Evolutionary conservation across 1,140 invertebrate species (phyloP).

Genomic region (Achroia grisella): DNA sequence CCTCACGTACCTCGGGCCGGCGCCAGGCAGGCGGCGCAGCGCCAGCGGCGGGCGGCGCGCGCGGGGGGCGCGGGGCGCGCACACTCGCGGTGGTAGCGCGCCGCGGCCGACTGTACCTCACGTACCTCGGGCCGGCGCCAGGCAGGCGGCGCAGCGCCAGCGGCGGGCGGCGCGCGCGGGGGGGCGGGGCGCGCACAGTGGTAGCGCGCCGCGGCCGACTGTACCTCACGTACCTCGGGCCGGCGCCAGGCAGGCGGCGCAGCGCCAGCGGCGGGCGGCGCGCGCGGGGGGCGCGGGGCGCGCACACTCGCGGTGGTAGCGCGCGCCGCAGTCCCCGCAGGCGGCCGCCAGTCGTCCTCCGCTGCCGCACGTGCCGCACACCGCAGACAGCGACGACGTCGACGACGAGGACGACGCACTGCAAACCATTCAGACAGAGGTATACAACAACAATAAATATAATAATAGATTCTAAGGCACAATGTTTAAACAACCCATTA

Average conservation of each 20-base stretch:
- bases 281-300: conserved; percentile 30
- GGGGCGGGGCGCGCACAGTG: not conserved
- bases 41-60: not conserved
- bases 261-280: conserved; percentile 29
- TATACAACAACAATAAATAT: too few relatives aligned
- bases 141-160: conserved; percentile 25
- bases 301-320: conserved; percentile 57
- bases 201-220: conserved; percentile 3
- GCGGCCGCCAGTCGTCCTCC: conserved; percentile 45
- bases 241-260: conserved; percentile 25
- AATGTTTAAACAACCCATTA: too few relatives aligned
- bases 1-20: conserved; percentile 47
- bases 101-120: conserved; percentile 19
- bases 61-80: conserved; percentile 27
- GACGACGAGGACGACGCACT: too few relatives aligned
- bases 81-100: conserved; percentile 33
- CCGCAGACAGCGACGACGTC: not conserved
- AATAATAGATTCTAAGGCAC: too few relatives aligned
- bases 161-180: not conserved
- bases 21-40: conserved; percentile 1
- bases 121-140: conserved; percentile 9
- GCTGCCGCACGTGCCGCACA: conserved; percentile 53
- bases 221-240: conserved; percentile 16
- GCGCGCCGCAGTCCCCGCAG: conserved; percentile 36
- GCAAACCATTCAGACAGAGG: too few relatives aligned